These are phyloP conservation scores for Nannobrachium achirus DNA, from an alignment of 2,113 vertebrate species.

Conservation along the genomic window DNA sequence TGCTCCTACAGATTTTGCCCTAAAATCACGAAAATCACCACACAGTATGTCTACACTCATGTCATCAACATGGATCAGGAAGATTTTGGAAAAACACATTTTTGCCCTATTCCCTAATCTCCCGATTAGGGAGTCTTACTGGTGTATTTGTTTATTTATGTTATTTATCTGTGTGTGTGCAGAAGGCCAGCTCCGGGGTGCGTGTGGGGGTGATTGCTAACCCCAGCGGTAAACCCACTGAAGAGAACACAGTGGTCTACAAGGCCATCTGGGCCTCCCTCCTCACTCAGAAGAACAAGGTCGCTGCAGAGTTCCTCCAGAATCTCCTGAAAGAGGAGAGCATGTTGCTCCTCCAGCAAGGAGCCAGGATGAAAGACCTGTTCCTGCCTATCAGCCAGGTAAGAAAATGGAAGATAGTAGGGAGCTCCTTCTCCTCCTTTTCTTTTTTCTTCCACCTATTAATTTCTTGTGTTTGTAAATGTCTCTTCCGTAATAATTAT, in stretches of 20 bases:
- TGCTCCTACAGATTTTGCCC: no score
- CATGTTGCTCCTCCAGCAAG: slow-evolving; percentile 82
- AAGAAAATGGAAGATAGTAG: slow-evolving; percentile 48
- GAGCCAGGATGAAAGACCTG: slow-evolving; percentile 87
- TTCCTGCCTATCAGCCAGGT: slow-evolving; percentile 76
- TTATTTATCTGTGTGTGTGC: no score
- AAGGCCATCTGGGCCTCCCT: slow-evolving; percentile 90
- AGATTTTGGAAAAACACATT: no score
- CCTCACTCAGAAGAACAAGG: slow-evolving; percentile 87
- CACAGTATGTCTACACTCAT: no score
- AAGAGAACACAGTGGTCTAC: slow-evolving; percentile 88
- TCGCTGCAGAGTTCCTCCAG: slow-evolving; percentile 82
- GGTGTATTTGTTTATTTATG: no score
- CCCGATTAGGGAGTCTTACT: no score
- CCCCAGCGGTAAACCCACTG: slow-evolving; percentile 85
- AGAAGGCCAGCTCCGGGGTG: slow-evolving; percentile 86
- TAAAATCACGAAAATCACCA: no score
- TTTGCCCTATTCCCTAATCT: no score
- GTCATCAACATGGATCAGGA: no score
- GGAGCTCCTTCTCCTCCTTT: no score
- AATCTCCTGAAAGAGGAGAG: slow-evolving; percentile 88
- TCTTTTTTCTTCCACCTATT: neutral
- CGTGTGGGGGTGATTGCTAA: slow-evolving; percentile 92
- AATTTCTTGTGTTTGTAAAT: slow-evolving; percentile 17
- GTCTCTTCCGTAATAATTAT: slow-evolving; percentile 38